Evolutionary conservation across 2,888 invertebrate genomes (phyloP).

Genomic region (Ganaspis brasiliensis): DNA sequence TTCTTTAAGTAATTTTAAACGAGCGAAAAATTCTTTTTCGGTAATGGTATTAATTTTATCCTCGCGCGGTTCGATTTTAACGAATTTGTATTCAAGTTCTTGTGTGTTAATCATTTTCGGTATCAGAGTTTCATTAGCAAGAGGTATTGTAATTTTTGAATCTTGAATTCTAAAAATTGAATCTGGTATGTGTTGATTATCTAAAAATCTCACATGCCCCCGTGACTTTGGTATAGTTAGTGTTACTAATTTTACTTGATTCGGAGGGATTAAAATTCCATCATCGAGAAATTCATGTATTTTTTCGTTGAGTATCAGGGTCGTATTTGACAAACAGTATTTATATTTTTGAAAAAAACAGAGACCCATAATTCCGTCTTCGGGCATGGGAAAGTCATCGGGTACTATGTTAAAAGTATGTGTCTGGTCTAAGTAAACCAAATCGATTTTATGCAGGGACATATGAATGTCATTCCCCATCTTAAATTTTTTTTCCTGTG

Average conservation of each 20-base stretch:
- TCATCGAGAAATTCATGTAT: neutral
- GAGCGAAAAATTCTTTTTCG: neutral
- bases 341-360: neutral
- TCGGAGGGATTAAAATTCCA: neutral
- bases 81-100: neutral
- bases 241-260: neutral
- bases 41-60: neutral
- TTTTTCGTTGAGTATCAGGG: neutral
- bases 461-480: neutral
- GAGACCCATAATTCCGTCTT: neutral
- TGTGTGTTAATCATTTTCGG: neutral
- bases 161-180: neutral
- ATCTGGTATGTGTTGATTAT: neutral
- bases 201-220: neutral
- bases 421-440: neutral
- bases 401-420: neutral
- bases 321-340: neutral
- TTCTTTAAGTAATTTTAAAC: neutral
- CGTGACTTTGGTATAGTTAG: neutral
- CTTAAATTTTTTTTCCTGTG: neutral
- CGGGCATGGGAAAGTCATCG: neutral
- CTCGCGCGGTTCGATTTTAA: neutral
- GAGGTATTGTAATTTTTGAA: neutral
- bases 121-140: neutral
- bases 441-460: neutral